Evolutionary conservation across 2,113 vertebrate species (phyloP).

Genomic region (Zapus hudsonius): DNA sequence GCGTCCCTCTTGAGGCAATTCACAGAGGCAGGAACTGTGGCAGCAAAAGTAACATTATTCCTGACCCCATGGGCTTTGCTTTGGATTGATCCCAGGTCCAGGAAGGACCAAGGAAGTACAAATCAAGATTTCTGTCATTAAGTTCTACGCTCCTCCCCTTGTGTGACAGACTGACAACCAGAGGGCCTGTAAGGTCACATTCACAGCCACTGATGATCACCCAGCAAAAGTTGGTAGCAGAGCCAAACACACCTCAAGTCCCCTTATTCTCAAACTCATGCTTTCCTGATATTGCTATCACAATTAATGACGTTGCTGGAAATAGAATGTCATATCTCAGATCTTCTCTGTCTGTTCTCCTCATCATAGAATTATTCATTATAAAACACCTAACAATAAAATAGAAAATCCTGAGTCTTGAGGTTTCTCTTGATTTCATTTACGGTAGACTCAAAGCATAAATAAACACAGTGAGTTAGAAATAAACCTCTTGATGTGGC

Average conservation of each 20-base stretch:
- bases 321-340: neutral
- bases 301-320: neutral
- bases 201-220: neutral
- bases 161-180: neutral
- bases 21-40: neutral
- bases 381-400: neutral
- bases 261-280: neutral
- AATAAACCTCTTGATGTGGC: neutral
- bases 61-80: too few relatives aligned
- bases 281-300: neutral
- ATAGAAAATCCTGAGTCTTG: neutral
- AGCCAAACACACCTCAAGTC: neutral
- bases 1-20: neutral
- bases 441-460: neutral
- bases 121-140: too few relatives aligned
- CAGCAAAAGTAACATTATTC: neutral
- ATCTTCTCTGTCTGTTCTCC: neutral
- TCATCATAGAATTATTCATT: neutral
- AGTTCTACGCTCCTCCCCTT: neutral
- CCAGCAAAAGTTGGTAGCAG: neutral
- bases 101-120: neutral
- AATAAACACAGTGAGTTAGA: neutral
- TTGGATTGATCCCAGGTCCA: neutral
- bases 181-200: neutral
- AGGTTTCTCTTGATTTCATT: constrained; percentile 15